phyloP scores from a whole-genome alignment of 2,797 vertebrate genomes.

The Petrocephalus schoutedeni region DNA sequence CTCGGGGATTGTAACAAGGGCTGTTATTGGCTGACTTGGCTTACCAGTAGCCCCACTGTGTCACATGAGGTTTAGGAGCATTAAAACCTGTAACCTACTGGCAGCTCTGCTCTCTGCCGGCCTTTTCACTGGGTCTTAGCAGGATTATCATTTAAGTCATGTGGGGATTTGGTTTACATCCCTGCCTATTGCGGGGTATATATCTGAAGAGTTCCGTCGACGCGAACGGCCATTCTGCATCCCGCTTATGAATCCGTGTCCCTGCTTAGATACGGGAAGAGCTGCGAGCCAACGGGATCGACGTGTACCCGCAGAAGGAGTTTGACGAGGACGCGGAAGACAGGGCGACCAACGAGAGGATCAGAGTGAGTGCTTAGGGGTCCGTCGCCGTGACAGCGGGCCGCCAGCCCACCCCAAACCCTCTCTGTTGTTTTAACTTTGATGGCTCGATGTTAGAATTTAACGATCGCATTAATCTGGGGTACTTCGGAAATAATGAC shows the following conservation, averaged over 20 bases:
- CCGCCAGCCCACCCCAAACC: not conserved
- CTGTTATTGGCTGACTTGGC: slow-evolving; percentile 51
- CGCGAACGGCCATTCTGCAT: not conserved
- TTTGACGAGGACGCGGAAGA: slow-evolving; percentile 80
- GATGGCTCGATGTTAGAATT: not conserved
- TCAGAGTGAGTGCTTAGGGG: slow-evolving; percentile 60
- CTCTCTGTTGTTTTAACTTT: not conserved
- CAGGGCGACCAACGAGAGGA: slow-evolving; percentile 74
- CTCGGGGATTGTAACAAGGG: slow-evolving; percentile 40
- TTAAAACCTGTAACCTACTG: not conserved
- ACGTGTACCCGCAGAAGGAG: slow-evolving; percentile 77
- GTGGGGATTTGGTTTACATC: not conserved
- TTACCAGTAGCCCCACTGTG: slow-evolving; percentile 28
- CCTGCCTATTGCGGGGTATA: not conserved
- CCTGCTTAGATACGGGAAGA: slow-evolving; percentile 68
- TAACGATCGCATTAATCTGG: not conserved
- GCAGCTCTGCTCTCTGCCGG: not conserved
- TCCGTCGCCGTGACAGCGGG: not conserved
- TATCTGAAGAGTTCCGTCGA: not conserved
- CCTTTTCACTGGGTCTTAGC: not conserved
- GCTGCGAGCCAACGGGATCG: slow-evolving; percentile 71
- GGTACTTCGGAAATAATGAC: not conserved
- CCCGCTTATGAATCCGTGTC: not conserved
- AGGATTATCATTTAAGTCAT: too few species aligned
- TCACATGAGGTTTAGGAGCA: not conserved